Evolutionary conservation across 2,888 invertebrate genomes (phyloP), one percentile per base, ranked within the genome.

Genomic region (Trichogramma dendrolimi): DNA sequence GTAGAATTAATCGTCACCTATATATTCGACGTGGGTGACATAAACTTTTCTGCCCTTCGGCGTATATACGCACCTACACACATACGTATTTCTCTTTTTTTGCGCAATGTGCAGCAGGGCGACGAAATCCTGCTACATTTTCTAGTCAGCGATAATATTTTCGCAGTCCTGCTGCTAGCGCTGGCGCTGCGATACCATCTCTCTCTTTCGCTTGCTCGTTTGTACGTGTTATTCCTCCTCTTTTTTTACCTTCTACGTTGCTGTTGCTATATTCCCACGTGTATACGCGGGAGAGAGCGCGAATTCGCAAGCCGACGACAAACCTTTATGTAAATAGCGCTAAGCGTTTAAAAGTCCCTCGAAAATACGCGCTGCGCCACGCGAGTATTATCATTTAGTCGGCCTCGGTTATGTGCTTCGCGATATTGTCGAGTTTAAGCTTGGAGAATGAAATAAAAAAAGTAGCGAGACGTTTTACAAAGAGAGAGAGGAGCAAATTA

Each of bases 271-370:
- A 27, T 27, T 27, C 27, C 27, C 27, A 27, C 43, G 52, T 40
- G 55, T 4, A 42, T n/a, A 4, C 10, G 55, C 11, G 39, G 46
- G 27, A 10, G 46, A 4, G 11, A 38, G 41, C 27, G 56, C 41
- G 43, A 55, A 55, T 60, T 60, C 44, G 58, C 58, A 52, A 46
- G 39, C 50, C 42, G 14, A 46, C 41, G 53, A 59, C 61, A 64
- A 61, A 64, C 61, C 60, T 64, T 59, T 62, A 62, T 64, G 61
- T 38, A 62, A 61, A 62, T 64, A 47, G 55, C 49, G 47, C 40
- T 49, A 11, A 56, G 49, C 59, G 53, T 54, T 63, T 63, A 58
- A 50, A 60, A 59, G 42, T 50, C 42, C 14, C 47, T 43, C 51
- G 51, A 61, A 61, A 64, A 55, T 58, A 58, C 58, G 41, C 11